Evolutionary conservation across 2,888 invertebrate species (phyloP), one percentile per base, ranked within the genome.

Genomic region (Spisula solida): DNA sequence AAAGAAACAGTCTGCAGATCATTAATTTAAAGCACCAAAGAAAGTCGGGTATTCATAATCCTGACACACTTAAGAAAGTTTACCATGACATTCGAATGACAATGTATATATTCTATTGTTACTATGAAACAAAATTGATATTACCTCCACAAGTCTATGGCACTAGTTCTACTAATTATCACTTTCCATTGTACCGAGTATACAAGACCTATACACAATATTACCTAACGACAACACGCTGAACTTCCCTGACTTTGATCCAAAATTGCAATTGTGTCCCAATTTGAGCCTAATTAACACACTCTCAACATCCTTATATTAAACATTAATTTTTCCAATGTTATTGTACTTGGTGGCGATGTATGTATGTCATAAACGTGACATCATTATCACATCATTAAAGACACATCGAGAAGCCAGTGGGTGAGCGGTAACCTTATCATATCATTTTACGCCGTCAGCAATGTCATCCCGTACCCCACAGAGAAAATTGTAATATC

Each of bases 261-360:
- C 66, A 20, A 16, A 82, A 88, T 82, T 82, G 79, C 88, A 82
- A 81, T 82, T 88, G 80, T 79, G 80, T 79, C 70, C 82, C 82
- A 81, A 81, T 88, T 88, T 85, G 29, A 60, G 25, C 88, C 88
- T 85, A 82, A 85, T 88, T 88, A 85, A 34, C 88, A 85, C 88
- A n/a, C 29, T 20, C n/a, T 12, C 48, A 18, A 51, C 55, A 79
- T 86, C 85, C 81, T 55, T 48, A 47, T 81, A 85, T 82, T 5
- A 79, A 85, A 82, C 81, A 85, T 85, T 75, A 82, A 85, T 60
- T 25, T 48, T 18, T 18, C 29, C 34, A 75, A 75, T 75, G 31
- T 75, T 75, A 75, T 81, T 55, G 29, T 51, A 83, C 41, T 60
- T 1, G 81, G 66, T 47, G 55, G 31, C 16, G 0, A 48, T 31